phyloP scores from a whole-genome alignment of 1,140 invertebrate genomes.

The Trigoniulus corallinus region DNA sequence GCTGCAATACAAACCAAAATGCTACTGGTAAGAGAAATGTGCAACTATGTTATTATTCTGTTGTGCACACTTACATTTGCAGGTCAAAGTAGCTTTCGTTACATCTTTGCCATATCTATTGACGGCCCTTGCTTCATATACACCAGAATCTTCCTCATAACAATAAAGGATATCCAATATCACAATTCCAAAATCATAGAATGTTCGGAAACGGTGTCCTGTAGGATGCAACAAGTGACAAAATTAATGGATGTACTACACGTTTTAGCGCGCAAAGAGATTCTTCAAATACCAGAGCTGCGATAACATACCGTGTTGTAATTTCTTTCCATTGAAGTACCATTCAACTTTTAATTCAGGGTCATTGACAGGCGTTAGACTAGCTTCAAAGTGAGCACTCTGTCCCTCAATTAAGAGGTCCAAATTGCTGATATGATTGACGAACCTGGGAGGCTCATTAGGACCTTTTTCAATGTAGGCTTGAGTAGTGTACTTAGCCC shows the following conservation, averaged over 20 bases:
- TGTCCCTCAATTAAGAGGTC: conserved; percentile 75
- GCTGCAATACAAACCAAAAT: conserved; percentile 33
- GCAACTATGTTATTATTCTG: not conserved
- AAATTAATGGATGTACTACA: not conserved
- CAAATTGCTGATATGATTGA: conserved; percentile 66
- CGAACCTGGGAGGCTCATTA: conserved; percentile 67
- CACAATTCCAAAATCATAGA: conserved; percentile 93
- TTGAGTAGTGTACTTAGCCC: conserved; percentile 31
- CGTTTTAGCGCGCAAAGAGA: not conserved
- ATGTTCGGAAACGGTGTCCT: conserved; percentile 84
- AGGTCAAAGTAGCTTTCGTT: conserved; percentile 69
- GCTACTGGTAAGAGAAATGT: conserved; percentile 1
- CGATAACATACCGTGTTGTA: conserved; percentile 36
- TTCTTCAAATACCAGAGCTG: no score
- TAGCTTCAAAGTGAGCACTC: conserved; percentile 79
- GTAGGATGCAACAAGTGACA: conserved; percentile 31
- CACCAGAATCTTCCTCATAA: conserved; percentile 90
- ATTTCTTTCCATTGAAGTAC: conserved; percentile 83
- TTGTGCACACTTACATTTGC: conserved; percentile 36
- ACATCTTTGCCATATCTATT: conserved; percentile 81
- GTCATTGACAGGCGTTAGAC: conserved; percentile 75
- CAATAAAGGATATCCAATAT: conserved; percentile 92
- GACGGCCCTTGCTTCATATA: conserved; percentile 76
- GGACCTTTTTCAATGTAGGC: conserved; percentile 35
- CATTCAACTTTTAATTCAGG: conserved; percentile 86